Base-by-base conservation (phyloP, 30 jellyfish, hydroid and myxozoan genomes). In the Aurelia coerulea region DNA sequence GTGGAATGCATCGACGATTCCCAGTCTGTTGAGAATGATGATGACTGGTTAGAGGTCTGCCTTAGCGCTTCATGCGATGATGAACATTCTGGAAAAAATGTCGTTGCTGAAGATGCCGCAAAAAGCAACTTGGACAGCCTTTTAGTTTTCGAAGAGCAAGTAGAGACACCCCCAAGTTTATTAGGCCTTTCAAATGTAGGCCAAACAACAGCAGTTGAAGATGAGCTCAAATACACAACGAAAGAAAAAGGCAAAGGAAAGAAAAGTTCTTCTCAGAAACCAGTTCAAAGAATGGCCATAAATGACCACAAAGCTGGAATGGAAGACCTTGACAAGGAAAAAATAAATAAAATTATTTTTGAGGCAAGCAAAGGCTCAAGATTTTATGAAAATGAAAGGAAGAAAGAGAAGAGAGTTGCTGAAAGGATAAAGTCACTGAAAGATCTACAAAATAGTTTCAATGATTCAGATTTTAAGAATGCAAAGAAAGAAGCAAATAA, bases 311-410 rank as follows among this genome's bases (percentile, higher is more conserved):
- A 95, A 76, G 99, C 99, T 4, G 99, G 99, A 11, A 95, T 95
- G 99, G 73, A 78, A 62, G 97, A 92, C 58, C 80, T 95, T 3
- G 97, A 95, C 68, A 95, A 95, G 62, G 99, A 95, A 63, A 89
- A 74, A 73, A 95, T 95, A 0, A 95, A 95, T 31, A 59, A 82
- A 42, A 80, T 95, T 42, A 95, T 95, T 23, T 86, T 90, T 76
- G 99, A 95, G 59, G 97, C 97, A 46, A 95, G 99, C 88, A 95
- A 90, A 54, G 99, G 97, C 23, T 95, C 99, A 35, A 90, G 73
- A 58, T 95, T 71, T 81, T 95, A 84, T 86, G 97, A 89, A 72
- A 95, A 95, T 75, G 99, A 95, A 73, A 84, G 62, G 89, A 81
- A 96, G 62, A 95, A 95, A 67, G 99, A 95, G 63, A 58, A 56